Evolutionary conservation across 2,113 vertebrate species (phyloP).

Genomic region (Sebastes fasciatus): DNA sequence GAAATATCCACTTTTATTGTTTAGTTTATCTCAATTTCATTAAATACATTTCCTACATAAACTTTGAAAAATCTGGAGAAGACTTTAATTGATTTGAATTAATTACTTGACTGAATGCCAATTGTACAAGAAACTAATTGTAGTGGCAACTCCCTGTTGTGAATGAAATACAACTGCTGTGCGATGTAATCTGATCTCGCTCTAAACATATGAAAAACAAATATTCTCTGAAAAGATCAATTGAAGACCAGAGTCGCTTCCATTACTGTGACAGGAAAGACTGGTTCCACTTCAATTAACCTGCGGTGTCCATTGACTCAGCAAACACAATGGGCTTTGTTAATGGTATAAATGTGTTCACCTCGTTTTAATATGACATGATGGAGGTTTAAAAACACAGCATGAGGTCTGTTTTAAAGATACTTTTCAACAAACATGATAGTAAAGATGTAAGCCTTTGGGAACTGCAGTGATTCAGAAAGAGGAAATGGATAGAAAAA

Average conservation of each 20-base stretch:
- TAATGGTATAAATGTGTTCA: neutral
- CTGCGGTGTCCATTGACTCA: slow-evolving; percentile 34
- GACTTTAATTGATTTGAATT: neutral
- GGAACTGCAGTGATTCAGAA: neutral
- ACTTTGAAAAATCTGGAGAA: neutral
- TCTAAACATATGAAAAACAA: slow-evolving; percentile 41
- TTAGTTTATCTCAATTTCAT: neutral
- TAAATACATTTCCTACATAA: neutral
- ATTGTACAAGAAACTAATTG: neutral
- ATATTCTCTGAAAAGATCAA: slow-evolving; percentile 46
- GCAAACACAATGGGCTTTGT: slow-evolving; percentile 36
- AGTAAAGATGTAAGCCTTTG: neutral
- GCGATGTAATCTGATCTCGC: slow-evolving; percentile 35
- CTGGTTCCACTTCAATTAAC: slow-evolving; percentile 71
- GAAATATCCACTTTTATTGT: neutral
- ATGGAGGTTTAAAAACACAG: neutral
- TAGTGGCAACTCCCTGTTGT: neutral
- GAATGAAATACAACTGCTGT: neutral
- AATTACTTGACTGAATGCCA: neutral
- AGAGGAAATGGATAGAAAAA: neutral
- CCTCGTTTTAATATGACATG: neutral
- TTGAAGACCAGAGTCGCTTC: neutral
- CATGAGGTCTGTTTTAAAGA: neutral
- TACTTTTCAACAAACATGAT: neutral
- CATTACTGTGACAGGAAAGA: slow-evolving; percentile 66